These are phyloP conservation scores for Armadillidium nasatum DNA, from an alignment of 1,140 invertebrate genomes.

Conservation along the genomic window DNA sequence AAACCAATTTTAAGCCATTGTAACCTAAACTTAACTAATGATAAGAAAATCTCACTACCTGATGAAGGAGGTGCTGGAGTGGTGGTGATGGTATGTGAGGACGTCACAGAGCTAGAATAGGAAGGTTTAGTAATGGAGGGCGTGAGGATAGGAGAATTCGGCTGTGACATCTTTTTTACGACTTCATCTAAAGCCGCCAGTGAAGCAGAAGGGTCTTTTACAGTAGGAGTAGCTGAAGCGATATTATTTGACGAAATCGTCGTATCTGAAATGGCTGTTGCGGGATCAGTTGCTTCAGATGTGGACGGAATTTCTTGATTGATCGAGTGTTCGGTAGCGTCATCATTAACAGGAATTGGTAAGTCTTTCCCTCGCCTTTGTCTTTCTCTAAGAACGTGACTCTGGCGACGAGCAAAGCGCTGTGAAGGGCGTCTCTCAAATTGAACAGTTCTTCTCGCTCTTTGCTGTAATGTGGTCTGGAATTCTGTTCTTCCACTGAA, in stretches of 20 bases:
- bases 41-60: background rate
- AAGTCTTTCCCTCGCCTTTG: conserved; percentile 56
- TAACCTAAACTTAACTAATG: too few relatives aligned
- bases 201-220: conserved; percentile 1
- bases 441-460: conserved; percentile 46
- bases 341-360: background rate
- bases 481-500: conserved; percentile 82
- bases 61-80: too few relatives aligned
- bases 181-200: background rate
- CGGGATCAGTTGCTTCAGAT: background rate
- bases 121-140: background rate
- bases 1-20: too few relatives aligned
- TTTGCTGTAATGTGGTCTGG: conserved; percentile 69
- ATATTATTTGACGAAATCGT: background rate
- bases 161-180: background rate
- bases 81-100: background rate
- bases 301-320: background rate
- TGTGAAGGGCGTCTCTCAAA: conserved; percentile 85
- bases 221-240: background rate
- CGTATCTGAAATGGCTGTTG: background rate
- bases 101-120: conserved; percentile 14
- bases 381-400: conserved; percentile 70
- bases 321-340: background rate
- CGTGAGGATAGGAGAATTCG: background rate
- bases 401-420: conserved; percentile 83